Evolutionary conservation across 2,113 vertebrate species (phyloP).

Genomic region (Stigmatopora nigra): DNA sequence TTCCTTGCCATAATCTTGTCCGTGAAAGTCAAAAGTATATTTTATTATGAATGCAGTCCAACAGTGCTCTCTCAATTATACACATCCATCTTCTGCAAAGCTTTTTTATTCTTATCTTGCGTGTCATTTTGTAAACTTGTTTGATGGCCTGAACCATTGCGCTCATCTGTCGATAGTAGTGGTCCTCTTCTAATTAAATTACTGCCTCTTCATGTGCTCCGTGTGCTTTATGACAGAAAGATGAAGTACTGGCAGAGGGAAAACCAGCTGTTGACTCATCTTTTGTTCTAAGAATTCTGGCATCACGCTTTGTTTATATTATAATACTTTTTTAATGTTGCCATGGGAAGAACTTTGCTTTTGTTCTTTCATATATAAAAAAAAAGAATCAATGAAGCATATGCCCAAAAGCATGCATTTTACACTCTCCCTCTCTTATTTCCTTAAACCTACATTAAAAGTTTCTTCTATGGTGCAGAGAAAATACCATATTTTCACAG

Average conservation of each 20-base stretch:
- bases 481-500: no score
- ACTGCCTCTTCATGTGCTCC: conserved; percentile 56
- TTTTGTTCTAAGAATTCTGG: conserved; percentile 15
- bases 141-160: conserved; percentile 53
- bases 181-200: conserved; percentile 62
- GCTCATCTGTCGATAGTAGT: conserved; percentile 61
- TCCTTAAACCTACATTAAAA: conserved; percentile 21
- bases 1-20: conserved; percentile 42
- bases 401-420: not conserved
- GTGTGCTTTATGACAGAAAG: conserved; percentile 62
- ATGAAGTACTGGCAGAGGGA: conserved; percentile 56
- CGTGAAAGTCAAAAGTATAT: conserved; percentile 36
- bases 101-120: conserved; percentile 23
- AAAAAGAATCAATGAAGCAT: conserved; percentile 10
- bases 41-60: conserved; percentile 12
- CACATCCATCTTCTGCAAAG: not conserved
- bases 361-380: not conserved
- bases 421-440: conserved; percentile 4
- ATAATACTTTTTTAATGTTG: conserved; percentile 34
- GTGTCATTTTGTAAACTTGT: conserved; percentile 42
- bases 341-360: conserved; percentile 33
- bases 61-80: conserved; percentile 27
- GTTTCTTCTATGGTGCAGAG: not conserved
- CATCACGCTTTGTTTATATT: conserved; percentile 46
- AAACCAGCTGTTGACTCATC: conserved; percentile 58